phyloP scores from a whole-genome alignment of 2,113 vertebrate species.

The Ochotona curzoniae region DNA sequence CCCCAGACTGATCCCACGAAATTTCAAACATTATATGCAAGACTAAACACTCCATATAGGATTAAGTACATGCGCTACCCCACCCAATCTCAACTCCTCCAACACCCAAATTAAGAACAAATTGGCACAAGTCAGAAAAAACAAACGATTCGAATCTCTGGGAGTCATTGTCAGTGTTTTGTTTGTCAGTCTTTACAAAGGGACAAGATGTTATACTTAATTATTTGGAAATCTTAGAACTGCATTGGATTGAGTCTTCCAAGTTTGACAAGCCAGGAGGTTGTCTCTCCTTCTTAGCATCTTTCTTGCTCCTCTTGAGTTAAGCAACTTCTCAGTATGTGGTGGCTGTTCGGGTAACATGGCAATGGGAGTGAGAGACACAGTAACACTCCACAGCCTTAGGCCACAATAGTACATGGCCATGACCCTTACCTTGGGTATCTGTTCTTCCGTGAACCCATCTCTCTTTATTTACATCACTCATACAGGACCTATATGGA shows the following conservation, averaged over 20 bases:
- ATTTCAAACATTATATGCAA: not conserved
- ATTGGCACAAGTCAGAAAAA: not conserved
- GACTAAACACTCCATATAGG: not conserved
- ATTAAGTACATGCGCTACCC: not conserved
- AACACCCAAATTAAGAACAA: not conserved
- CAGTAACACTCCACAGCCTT: not conserved
- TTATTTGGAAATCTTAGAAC: not conserved
- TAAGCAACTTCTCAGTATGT: not conserved
- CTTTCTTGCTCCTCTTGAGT: not conserved
- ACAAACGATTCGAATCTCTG: not conserved
- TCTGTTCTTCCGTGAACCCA: not conserved
- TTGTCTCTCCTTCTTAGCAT: not conserved
- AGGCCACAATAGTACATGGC: no score
- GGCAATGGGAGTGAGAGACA: accelerated
- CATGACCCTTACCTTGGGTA: not conserved
- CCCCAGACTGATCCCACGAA: not conserved
- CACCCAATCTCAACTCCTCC: not conserved
- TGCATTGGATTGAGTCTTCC: not conserved
- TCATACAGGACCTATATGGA: not conserved
- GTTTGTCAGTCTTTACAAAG: not conserved
- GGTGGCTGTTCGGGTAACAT: not conserved
- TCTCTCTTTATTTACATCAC: not conserved
- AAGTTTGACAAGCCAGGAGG: not conserved
- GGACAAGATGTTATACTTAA: not conserved
- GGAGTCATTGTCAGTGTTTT: not conserved